Percentiles rank a stretch among this genome's conserved stretches.
Evolutionary conservation across 2,797 vertebrate genomes (phyloP).

Genomic region (Ptychadena robeensis): DNA sequence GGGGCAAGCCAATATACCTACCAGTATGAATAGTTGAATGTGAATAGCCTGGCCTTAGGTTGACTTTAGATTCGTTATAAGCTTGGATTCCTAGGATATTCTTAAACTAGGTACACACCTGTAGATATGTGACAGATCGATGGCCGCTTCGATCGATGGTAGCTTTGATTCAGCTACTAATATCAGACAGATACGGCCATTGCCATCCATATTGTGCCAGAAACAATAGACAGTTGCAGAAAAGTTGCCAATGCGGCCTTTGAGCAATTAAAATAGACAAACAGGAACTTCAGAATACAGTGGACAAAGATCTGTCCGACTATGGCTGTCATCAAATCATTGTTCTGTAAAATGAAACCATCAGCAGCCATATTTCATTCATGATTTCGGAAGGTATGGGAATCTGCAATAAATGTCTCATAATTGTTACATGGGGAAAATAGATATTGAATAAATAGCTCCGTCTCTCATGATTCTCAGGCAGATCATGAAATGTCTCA

Average conservation of each 20-base stretch:
- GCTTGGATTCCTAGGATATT: background rate
- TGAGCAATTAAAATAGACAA: background rate
- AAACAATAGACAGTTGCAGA: background rate
- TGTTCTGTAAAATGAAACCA: background rate
- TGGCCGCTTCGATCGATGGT: too few species aligned
- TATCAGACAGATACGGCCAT: background rate
- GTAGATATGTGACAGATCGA: too few species aligned
- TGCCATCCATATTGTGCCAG: background rate
- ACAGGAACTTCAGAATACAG: background rate
- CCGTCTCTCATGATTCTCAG: constrained; percentile 49
- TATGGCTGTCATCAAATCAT: background rate
- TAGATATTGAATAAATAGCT: constrained; percentile 37
- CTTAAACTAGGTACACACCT: too few species aligned
- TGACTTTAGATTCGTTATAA: background rate
- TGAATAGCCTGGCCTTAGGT: too few species aligned
- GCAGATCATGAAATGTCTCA: constrained; percentile 54
- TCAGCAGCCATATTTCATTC: background rate
- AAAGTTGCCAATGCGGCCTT: background rate
- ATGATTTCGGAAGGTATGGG: background rate
- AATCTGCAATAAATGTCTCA: constrained; percentile 22
- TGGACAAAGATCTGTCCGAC: background rate
- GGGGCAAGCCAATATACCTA: too few species aligned
- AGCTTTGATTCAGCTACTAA: background rate
- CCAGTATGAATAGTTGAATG: too few species aligned
- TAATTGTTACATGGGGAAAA: constrained; percentile 45